Evolutionary conservation across 2,113 vertebrate species (phyloP), one percentile per base, ranked within the genome.

Genomic region (Trematocara stigmaticum): DNA sequence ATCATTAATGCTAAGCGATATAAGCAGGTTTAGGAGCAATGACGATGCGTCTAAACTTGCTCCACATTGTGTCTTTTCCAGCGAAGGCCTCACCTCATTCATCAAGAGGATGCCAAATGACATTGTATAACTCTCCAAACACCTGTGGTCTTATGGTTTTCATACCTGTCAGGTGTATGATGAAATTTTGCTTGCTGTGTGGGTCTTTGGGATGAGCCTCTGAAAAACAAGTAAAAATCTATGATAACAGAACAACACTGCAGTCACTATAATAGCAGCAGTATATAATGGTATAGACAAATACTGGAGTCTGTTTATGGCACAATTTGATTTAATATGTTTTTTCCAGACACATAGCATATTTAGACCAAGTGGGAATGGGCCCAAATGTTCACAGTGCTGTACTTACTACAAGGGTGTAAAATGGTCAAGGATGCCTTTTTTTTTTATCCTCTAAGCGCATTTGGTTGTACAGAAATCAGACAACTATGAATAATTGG

Each of bases 141-240:
- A 74, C 5, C 23, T 47, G 20, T 74, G 40, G 20, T 53, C 13
- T 20, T 34, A 5, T 40, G 47, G 35, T 10, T 12, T 45, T 81
- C 93, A 45, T 88, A 99, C 98, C 98, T 96, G 98, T 99, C 92
- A 99, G 97, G 90, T 98, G 97, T 91, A 96, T 97, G 93, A 99
- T 91, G 90, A 98, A 97, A 89, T 97, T 98, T 78, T 98, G 97
- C 93, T 99, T 99, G 96, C 97, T 96, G 64, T 96, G 96, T 31
- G 97, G 94, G 90, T 99, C 98, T 96, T 97, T 96, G 81, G 96
- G 96, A 80, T 97, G 96, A 84, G 97, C 96, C 88, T 98, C 98
- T 99, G 95, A 49, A 76, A 76, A 76, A 18, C 26, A 76, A 76
- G n/a, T 10, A 76, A 49, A 10, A 49, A 49, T 49, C 15, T 76